Base-by-base conservation (phyloP, 2,888 invertebrate genomes). In the Endomychus coccineus region DNA sequence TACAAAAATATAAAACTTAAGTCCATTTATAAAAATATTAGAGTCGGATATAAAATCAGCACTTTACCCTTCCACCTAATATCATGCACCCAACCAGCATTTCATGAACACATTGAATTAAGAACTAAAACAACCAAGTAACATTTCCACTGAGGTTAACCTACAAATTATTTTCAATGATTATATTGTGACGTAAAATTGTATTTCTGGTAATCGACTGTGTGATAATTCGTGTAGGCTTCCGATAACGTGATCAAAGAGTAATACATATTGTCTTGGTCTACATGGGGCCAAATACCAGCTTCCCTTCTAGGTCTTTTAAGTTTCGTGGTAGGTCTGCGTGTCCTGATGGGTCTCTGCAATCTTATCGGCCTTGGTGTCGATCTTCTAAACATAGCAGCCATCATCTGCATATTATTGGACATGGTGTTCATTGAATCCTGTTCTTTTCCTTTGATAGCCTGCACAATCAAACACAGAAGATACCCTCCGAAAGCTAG, bases 401-500 rank as follows among this genome's bases (percentile, higher is more conserved):
- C 51, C 32, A 64, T 61, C 1, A 64, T 59, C 9, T 61, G 48
- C 0, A 48, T 45, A 22, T 48, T 45, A 1, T 44, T 51, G 2
- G 54, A 56, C 43, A 59, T 60, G 14, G 55, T 67, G 37, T 41
- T 48, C 25, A 42, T 42, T 6, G 48, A 34, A 12, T 34, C 47
- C 11, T 37, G 44, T 45, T 72, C 71, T 57, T 83, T 83, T 12
- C 75, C 72, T 54, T 77, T 80, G 34, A 86, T 74, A 0, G 83
- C 82, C 52, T 83, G 80, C 15, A 85, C 79, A 33, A 87, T 78
- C 28, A 88, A 66, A 50, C 85, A 84, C 2, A 88, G 59, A 12
- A 89, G 64, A 56, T 89, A 89, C 1, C 87, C 88, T 1, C 86
- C 88, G 52, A 89, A 89, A 0, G 88, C 88, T 4, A 88, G 64